Evolutionary conservation across 2,797 vertebrate species (phyloP).

Genomic region (Margarornis squamiger): DNA sequence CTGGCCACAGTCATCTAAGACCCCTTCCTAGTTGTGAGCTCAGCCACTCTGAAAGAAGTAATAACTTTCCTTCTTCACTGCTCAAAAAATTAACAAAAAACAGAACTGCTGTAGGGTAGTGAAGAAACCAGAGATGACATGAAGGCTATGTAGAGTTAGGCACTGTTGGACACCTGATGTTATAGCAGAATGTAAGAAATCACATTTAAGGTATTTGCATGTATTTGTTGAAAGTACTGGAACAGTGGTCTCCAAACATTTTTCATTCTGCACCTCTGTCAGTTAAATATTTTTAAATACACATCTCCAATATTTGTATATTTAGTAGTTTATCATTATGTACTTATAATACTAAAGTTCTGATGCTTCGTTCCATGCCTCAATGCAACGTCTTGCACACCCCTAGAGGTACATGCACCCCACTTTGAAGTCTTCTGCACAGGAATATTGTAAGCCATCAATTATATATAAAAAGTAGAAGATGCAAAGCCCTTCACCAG

Average conservation of each 20-base stretch:
- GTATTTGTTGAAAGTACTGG: neutral
- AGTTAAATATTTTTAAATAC: neutral
- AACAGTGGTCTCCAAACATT: neutral
- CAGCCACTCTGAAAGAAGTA: neutral
- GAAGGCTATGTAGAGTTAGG: neutral
- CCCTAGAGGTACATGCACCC: no score
- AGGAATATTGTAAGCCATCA: accelerated
- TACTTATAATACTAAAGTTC: neutral
- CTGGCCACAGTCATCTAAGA: neutral
- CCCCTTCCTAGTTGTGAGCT: neutral
- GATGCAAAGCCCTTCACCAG: neutral
- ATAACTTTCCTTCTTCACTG: neutral
- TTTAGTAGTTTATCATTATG: neutral
- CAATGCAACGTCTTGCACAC: accelerated
- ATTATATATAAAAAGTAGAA: neutral
- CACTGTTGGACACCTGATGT: neutral
- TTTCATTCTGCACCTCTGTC: neutral
- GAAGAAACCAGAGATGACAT: neutral
- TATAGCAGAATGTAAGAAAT: neutral
- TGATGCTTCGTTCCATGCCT: neutral
- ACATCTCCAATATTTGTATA: accelerated
- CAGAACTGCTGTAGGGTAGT: neutral
- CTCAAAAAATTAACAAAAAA: neutral
- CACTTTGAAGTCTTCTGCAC: neutral
- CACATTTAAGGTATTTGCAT: neutral